Evolutionary conservation across 1,140 invertebrate species (phyloP), one percentile per base, ranked within the genome.

Genomic region (Anoplophora glabripennis): DNA sequence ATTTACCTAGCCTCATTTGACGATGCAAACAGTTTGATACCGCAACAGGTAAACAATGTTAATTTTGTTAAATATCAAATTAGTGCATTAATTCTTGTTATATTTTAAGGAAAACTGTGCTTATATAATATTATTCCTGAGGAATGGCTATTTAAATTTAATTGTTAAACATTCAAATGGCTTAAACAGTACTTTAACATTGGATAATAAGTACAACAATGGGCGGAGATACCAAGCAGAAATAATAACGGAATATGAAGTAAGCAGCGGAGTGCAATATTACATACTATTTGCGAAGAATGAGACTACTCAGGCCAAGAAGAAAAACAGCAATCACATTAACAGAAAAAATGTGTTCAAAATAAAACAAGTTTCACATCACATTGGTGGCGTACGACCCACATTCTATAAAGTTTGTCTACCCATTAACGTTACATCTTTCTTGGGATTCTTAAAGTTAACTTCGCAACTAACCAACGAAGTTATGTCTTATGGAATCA

Each of bases 1-100:
- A 79, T 97, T 0, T 94, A 96, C 72, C 77, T 95, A 36, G 87
- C 91, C 17, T 82, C 87, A 10, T 91, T 92, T 75, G 52, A 28
- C 5, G 21, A n/a, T n/a, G n/a, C n/a, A n/a, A n/a, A n/a, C n/a
- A n/a, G n/a, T n/a, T n/a, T n/a, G n/a, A n/a, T n/a, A n/a, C n/a
- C n/a, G n/a, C n/a, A n/a, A n/a, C n/a, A n/a, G n/a, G n/a, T n/a
- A n/a, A n/a, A n/a, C n/a, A n/a, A n/a, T n/a, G n/a, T n/a, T n/a
- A n/a, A n/a, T n/a, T n/a, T n/a, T n/a, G n/a, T n/a, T n/a, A n/a
- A n/a, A n/a, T n/a, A n/a, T n/a, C n/a, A n/a, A n/a, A n/a, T n/a
- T n/a, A n/a, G n/a, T n/a, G n/a, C n/a, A n/a, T n/a, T n/a, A n/a
- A n/a, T n/a, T n/a, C n/a, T n/a, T n/a, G n/a, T n/a, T n/a, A n/a